A percentile compares a stretch with the other conserved stretches of the same genome.
These are phyloP conservation scores for Meriones psammophilus DNA, from an alignment of 2,797 vertebrate genomes.

Conservation along the genomic window DNA sequence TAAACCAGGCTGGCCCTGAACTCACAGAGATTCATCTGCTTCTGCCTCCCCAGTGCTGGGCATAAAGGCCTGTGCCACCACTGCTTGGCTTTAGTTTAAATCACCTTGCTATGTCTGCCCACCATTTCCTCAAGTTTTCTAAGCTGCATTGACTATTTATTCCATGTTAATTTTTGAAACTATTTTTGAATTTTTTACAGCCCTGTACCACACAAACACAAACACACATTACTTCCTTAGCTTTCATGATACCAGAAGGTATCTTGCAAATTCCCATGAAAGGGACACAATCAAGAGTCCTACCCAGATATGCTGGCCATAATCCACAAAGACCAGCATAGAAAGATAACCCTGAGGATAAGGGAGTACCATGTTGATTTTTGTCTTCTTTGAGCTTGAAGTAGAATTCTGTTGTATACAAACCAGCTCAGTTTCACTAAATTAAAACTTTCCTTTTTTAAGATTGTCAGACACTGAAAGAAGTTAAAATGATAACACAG, in stretches of 20 bases:
- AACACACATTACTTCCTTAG: not conserved
- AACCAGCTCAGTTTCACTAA: not conserved
- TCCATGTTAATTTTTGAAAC: not conserved
- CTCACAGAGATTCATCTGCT: not conserved
- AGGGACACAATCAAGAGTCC: too few species aligned
- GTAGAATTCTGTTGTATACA: not conserved
- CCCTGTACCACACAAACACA: not conserved
- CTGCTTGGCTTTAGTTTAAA: not conserved
- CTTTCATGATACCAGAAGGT: not conserved
- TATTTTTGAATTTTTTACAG: not conserved
- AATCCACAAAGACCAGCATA: not conserved
- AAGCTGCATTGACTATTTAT: not conserved
- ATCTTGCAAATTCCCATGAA: not conserved
- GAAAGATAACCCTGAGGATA: not conserved
- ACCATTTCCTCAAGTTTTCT: not conserved
- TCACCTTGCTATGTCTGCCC: slow-evolving; percentile 1
- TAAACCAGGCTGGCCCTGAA: not conserved
- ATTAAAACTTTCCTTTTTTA: not conserved
- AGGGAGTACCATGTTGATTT: not conserved
- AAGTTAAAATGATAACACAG: not conserved
- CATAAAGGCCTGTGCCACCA: not conserved
- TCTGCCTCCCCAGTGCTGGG: not conserved
- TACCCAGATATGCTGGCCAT: not conserved
- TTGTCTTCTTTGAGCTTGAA: not conserved
- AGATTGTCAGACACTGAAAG: not conserved